Percentiles rank a stretch among this genome's conserved stretches.
phyloP scores from a whole-genome alignment of 2,113 vertebrate genomes.

The Mohoua ochrocephala region DNA sequence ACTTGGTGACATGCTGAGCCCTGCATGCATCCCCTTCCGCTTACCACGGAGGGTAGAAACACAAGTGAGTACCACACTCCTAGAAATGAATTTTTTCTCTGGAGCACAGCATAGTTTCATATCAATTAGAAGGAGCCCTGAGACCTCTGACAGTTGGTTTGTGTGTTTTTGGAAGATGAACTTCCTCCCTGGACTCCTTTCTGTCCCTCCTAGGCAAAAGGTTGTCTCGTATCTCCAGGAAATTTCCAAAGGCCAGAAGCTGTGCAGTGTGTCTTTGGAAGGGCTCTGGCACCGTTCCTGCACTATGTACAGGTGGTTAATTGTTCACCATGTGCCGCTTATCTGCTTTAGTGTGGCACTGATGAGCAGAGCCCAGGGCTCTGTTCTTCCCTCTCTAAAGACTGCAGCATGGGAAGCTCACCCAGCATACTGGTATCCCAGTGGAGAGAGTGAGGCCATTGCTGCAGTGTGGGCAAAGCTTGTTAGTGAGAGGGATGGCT shows the following conservation, averaged over 20 bases:
- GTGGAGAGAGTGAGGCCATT: neutral
- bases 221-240: neutral
- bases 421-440: neutral
- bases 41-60: neutral
- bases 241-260: neutral
- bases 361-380: neutral
- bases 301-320: neutral
- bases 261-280: neutral
- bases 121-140: neutral
- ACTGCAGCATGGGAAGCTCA: neutral
- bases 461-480: neutral
- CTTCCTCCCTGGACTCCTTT: neutral
- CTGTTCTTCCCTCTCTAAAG: neutral
- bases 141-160: neutral
- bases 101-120: neutral
- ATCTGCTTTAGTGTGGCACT: neutral
- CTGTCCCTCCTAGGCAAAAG: neutral
- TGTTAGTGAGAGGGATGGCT: neutral
- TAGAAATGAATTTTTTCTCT: neutral
- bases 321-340: neutral
- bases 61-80: neutral
- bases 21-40: neutral
- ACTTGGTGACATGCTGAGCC: accelerated
- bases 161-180: neutral
- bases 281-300: neutral